Base-by-base conservation (phyloP, 1,140 invertebrate species). In the Probaryconus sp. region DNA sequence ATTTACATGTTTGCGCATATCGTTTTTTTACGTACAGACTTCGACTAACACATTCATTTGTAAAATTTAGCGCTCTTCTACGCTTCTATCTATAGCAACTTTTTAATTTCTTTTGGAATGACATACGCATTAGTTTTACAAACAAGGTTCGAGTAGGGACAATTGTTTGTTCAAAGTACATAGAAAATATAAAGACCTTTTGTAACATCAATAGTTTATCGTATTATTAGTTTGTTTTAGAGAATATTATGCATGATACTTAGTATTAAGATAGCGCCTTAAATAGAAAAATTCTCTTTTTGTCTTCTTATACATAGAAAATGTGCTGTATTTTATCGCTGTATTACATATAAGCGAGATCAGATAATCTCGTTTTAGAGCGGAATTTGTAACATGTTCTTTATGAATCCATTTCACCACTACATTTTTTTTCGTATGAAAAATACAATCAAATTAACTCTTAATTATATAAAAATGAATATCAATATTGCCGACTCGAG, bases 161-260 rank as follows among this genome's bases (percentile, higher is more conserved):
- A 63, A 70, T 28, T 68, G 6, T 4, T 2, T 31, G n/a, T 48
- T 63, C 35, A 70, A 53, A 69, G 45, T 69, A 70, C 50, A 64
- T 71, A 71, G 58, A 71, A 71, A 71, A 71, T 71, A 71, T 71
- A 64, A 50, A 71, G 68, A 64, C 26, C 56, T 63, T 63, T 2
- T 56, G n/a, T 24, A 71, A 71, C 58, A 71, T 56, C 60, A 64
- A 72, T 72, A 64, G 58, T n/a, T 64, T 58, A 72, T 53, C 37
- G 13, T 51, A 3, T 64, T 72, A 64, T 31, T n/a, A 5, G 9
- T 31, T 5, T 31, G 10, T 31, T 31, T 31, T 5, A 31, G 6
- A 38, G 48, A 33, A 18, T 40, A 24, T 53, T 7, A 11, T 31
- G 7, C 13, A 9, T 51, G 14, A 48, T 55, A 70, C 50, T 24